Evolutionary conservation across 2,113 vertebrate genomes (phyloP).

Genomic region (Furnarius figulus): DNA sequence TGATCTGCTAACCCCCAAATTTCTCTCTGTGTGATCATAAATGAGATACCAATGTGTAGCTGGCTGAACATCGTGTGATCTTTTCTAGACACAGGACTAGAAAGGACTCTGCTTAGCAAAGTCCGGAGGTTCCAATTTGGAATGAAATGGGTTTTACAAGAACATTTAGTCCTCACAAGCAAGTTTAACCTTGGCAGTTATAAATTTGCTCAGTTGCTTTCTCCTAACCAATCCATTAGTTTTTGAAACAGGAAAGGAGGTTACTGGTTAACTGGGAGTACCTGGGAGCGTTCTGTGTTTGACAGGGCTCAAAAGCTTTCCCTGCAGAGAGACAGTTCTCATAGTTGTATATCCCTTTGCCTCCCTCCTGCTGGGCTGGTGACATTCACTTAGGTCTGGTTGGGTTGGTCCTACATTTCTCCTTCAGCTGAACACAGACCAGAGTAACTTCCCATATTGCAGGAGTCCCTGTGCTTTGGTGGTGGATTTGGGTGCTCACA

Average conservation of each 20-base stretch:
- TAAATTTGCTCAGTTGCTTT: background rate
- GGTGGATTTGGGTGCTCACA: background rate
- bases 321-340: background rate
- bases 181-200: background rate
- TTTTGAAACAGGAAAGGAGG: background rate
- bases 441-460: background rate
- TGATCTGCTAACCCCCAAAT: background rate
- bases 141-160: background rate
- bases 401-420: background rate
- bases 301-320: background rate
- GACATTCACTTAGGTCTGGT: background rate
- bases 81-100: background rate
- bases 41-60: background rate
- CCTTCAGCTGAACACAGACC: background rate
- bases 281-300: rapidly evolving
- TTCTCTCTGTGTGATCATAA: background rate
- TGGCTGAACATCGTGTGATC: background rate
- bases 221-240: background rate
- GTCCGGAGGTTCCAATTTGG: background rate
- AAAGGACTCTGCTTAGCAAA: background rate
- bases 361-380: background rate
- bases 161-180: background rate
- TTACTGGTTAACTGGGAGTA: conserved; percentile 25
- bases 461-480: background rate
- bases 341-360: rapidly evolving